Evolutionary conservation across 2,888 invertebrate species (phyloP), one percentile per base, ranked within the genome.

Genomic region (Drosophila recens): DNA sequence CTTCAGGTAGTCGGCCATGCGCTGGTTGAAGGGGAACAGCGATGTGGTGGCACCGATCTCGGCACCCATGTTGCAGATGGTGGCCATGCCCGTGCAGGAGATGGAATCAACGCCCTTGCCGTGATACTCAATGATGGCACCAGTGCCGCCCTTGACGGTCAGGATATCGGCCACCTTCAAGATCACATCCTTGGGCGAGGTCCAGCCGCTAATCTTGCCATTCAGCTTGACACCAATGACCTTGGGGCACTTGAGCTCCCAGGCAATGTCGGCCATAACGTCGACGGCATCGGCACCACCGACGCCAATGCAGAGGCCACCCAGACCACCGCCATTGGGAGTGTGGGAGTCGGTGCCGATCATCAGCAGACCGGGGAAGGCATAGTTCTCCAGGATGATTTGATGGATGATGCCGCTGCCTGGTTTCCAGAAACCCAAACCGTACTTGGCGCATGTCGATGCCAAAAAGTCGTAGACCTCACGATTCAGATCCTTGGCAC

Each of bases 11-110:
- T 97, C 96, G 75, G 95, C 95, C 99, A 99, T 99, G 71, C 99
- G 95, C 54, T 94, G 94, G 93, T 99, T 99, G 95, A 96, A 99
- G 0, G 99, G 99, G 94, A 99, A 99, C 57, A 99, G 93, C 0
- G 98, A 98, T 13, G 99, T 99, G 23, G 99, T 99, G 23, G 99
- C 99, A 77, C 99, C 99, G 89, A 99, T 99, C 94, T 99, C 99
- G 79, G 99, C 99, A 70, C 99, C 99, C 99, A 99, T 99, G 94
- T 99, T 99, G 93, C 99, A 99, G 92, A 99, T 99, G 51, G 99
- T 99, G 5, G 98, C 99, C 98, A 99, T 99, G 75, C 98, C 99
- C 34, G 99, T 99, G 92, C 99, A 99, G n/a, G 99, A 99, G 90
- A 99, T 98, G 79, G 98, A 98, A 90, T 99, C 98, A 0, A 99